phyloP scores from a whole-genome alignment of 2,113 vertebrate species.

The Tringa solitaria region DNA sequence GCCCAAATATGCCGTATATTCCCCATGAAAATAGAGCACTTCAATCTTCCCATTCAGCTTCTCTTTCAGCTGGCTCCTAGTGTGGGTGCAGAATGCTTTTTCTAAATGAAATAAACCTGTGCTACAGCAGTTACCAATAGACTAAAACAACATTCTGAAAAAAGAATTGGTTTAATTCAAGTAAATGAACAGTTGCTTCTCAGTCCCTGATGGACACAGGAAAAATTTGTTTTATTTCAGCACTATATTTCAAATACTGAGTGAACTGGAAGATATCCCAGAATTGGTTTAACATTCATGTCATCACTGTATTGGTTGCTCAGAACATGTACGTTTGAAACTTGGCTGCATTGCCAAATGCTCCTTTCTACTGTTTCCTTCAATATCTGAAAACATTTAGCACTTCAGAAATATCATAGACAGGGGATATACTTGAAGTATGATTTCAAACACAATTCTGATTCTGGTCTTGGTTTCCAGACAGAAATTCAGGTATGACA shows the following conservation, averaged over 20 bases:
- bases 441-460: not conserved
- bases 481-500: not conserved
- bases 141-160: not conserved
- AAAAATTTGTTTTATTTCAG: not conserved
- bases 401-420: not conserved
- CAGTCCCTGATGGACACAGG: not conserved
- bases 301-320: not conserved
- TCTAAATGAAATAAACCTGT: not conserved
- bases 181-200: not conserved
- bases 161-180: not conserved
- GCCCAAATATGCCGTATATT: not conserved
- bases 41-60: not conserved
- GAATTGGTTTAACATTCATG: not conserved
- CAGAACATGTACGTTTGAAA: not conserved
- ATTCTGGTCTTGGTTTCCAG: not conserved
- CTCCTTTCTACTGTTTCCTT: not conserved
- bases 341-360: not conserved
- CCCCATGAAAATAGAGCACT: not conserved
- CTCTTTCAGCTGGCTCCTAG: not conserved
- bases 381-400: not conserved
- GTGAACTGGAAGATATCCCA: not conserved
- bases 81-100: not conserved
- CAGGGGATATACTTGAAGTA: not conserved
- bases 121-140: not conserved
- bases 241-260: not conserved